phyloP scores from a whole-genome alignment of 1,140 invertebrate species.

The Oncopeltus fasciatus region DNA sequence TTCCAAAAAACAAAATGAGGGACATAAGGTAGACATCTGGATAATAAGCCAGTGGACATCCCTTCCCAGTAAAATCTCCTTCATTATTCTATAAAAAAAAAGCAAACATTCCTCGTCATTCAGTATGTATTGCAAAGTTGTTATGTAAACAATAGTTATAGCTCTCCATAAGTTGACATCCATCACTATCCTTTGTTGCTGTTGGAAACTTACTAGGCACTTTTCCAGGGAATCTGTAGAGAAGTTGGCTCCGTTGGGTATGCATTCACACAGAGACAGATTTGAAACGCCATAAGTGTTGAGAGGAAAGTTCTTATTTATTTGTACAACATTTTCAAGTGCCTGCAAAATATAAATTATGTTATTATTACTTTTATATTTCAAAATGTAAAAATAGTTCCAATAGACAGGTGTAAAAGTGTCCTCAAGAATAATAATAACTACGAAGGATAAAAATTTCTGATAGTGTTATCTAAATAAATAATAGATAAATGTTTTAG shows the following conservation, averaged over 20 bases:
- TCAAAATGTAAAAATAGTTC: no score
- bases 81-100: slow-evolving; percentile 51
- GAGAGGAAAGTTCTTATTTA: slow-evolving; percentile 67
- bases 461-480: no score
- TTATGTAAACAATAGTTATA: no score
- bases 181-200: no score
- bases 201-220: not conserved
- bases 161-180: no score
- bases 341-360: slow-evolving; percentile 45
- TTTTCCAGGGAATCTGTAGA: not conserved
- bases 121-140: no score
- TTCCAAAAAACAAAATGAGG: slow-evolving; percentile 82
- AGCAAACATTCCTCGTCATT: no score
- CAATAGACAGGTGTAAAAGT: no score
- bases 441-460: no score
- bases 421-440: no score
- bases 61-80: slow-evolving; percentile 57
- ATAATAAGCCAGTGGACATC: slow-evolving; percentile 56
- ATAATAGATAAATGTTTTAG: no score
- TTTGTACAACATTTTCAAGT: slow-evolving; percentile 68
- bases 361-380: no score
- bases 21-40: slow-evolving; percentile 96
- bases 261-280: not conserved
- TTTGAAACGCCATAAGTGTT: not conserved
- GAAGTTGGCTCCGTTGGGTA: not conserved